Percentiles rank a stretch among this genome's conserved stretches.
These are phyloP conservation scores for Teinopalpus imperialis DNA, from an alignment of 2,888 invertebrate genomes.

Conservation along the genomic window DNA sequence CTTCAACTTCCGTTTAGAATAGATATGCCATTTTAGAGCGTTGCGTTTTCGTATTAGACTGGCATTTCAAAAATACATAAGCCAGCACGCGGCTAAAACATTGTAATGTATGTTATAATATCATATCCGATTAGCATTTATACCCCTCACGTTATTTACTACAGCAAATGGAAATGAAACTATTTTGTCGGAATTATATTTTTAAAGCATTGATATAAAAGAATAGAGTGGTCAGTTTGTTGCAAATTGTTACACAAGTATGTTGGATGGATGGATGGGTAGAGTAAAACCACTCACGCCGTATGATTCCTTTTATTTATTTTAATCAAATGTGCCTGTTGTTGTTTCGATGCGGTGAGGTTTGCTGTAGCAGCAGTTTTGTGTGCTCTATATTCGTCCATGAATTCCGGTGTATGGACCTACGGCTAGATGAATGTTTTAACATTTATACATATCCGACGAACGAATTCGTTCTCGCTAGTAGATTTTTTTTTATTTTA, in stretches of 20 bases:
- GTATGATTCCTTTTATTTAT: constrained; percentile 72
- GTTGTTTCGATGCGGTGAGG: constrained; percentile 69
- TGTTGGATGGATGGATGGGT: constrained; percentile 26
- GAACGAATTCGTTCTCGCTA: constrained; percentile 68
- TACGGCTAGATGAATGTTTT: constrained; percentile 76
- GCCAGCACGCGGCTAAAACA: constrained; percentile 57
- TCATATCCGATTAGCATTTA: neutral
- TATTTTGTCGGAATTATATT: neutral
- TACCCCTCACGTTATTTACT: neutral
- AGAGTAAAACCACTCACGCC: constrained; percentile 37
- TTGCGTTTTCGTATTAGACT: constrained; percentile 64
- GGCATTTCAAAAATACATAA: constrained; percentile 67
- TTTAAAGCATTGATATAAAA: constrained; percentile 3
- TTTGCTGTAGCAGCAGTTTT: constrained; percentile 65
- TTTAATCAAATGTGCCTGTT: constrained; percentile 72
- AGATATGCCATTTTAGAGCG: constrained; percentile 71
- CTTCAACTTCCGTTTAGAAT: constrained; percentile 74
- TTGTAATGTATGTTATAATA: constrained; percentile 32
- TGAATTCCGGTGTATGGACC: constrained; percentile 69
- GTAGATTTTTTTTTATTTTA: constrained; percentile 66
- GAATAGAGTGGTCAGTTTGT: constrained; percentile 19
- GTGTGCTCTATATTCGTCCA: constrained; percentile 62
- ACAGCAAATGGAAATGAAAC: neutral
- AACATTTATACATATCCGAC: constrained; percentile 78
- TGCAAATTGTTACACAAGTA: constrained; percentile 20